Percentiles rank a stretch among this genome's conserved stretches.
Evolutionary conservation across 2,888 invertebrate genomes (phyloP).

Genomic region (Dichetophora obliterata): DNA sequence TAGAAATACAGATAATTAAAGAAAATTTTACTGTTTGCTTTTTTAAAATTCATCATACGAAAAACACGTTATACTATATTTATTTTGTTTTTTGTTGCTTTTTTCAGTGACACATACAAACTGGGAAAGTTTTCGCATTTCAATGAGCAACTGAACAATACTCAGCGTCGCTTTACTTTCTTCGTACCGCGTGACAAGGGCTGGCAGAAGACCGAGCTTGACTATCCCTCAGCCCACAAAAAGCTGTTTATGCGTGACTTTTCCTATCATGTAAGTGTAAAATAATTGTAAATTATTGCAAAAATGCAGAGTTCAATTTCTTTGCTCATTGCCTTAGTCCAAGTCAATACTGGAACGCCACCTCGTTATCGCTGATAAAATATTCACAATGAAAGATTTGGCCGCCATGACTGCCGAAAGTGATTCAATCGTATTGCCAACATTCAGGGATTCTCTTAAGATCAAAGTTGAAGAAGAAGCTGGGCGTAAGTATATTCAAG

Average conservation of each 20-base stretch:
- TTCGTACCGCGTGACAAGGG: slow-evolving; percentile 93
- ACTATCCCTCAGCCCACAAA: slow-evolving; percentile 85
- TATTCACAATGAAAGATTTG: slow-evolving; percentile 85
- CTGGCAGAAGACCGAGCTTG: slow-evolving; percentile 83
- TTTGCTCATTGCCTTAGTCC: slow-evolving; percentile 73
- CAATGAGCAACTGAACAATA: slow-evolving; percentile 82
- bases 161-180: slow-evolving; percentile 86
- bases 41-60: too few relatives aligned
- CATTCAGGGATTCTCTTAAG: slow-evolving; percentile 80
- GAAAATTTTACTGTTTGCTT: too few relatives aligned
- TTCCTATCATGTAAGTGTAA: slow-evolving; percentile 80
- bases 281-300: not conserved
- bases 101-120: slow-evolving; percentile 79
- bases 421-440: slow-evolving; percentile 78
- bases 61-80: not conserved
- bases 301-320: not conserved
- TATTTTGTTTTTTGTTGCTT: not conserved
- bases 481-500: slow-evolving; percentile 75
- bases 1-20: too few relatives aligned
- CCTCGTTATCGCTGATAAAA: slow-evolving; percentile 82
- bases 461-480: slow-evolving; percentile 82
- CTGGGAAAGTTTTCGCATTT: slow-evolving; percentile 83
- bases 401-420: slow-evolving; percentile 71
- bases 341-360: slow-evolving; percentile 89
- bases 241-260: slow-evolving; percentile 86